phyloP scores from a whole-genome alignment of 1,140 invertebrate species.

The Neelides sp. region DNA sequence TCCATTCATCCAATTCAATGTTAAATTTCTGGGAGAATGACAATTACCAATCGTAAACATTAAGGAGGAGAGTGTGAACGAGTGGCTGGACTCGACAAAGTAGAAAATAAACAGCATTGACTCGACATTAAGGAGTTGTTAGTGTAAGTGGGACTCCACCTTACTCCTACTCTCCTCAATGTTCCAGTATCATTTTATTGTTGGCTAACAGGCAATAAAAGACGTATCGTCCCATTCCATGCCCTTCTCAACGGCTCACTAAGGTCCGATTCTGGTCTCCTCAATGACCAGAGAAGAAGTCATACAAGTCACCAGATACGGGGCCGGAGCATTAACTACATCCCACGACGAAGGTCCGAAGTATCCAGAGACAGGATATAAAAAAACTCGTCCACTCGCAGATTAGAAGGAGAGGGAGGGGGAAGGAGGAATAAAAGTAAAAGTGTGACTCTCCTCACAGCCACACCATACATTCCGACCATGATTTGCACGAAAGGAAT shows the following conservation, averaged over 20 bases:
- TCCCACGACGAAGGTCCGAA: too few species aligned
- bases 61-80: conserved; percentile 7
- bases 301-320: not conserved
- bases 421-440: conserved; percentile 8
- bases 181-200: conserved; percentile 24
- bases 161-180: not conserved
- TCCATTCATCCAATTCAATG: too few species aligned
- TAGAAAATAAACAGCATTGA: conserved; percentile 20
- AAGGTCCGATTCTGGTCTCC: conserved; percentile 26
- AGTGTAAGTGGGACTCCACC: conserved; percentile 2
- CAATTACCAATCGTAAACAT: not conserved
- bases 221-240: conserved; percentile 20
- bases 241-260: conserved; percentile 21
- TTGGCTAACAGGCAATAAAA: conserved; percentile 25
- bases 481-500: conserved; percentile 29
- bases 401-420: too few species aligned
- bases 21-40: too few species aligned
- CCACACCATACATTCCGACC: conserved; percentile 3
- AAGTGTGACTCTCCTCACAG: not conserved
- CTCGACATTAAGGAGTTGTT: conserved; percentile 20
- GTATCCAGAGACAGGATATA: too few species aligned
- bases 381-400: too few species aligned
- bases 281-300: conserved; percentile 16
- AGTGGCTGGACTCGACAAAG: conserved; percentile 9
- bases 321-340: not conserved